Percentiles rank a stretch among this genome's conserved stretches.
Evolutionary conservation across 2,113 vertebrate genomes (phyloP).

Genomic region (Isurus oxyrinchus): DNA sequence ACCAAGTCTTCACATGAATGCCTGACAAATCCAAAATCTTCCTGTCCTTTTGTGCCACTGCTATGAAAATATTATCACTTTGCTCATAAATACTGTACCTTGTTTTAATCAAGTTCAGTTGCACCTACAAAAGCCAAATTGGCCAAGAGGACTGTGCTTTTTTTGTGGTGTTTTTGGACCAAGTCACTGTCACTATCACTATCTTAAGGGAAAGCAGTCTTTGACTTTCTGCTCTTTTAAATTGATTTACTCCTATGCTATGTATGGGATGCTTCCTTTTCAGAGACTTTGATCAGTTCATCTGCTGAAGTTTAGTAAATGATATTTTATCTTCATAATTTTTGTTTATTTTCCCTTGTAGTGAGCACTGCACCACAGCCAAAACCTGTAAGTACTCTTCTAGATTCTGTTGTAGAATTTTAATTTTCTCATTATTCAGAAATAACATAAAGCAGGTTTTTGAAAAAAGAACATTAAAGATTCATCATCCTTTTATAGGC

Average conservation of each 20-base stretch:
- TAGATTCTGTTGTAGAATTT: neutral
- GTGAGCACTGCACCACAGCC: constrained; percentile 91
- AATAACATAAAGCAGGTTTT: neutral
- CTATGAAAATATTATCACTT: neutral
- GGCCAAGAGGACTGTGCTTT: neutral
- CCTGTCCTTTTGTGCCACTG: neutral
- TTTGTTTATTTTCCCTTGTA: constrained; percentile 53
- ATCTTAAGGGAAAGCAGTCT: neutral
- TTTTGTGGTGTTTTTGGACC: neutral
- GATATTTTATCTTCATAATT: constrained; percentile 40
- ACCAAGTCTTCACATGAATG: neutral
- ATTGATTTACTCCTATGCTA: neutral
- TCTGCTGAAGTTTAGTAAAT: neutral
- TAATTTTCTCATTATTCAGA: neutral
- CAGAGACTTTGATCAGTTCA: neutral
- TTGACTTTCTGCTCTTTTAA: neutral
- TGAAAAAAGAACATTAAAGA: neutral
- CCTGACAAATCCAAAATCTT: neutral
- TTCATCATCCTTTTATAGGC: neutral
- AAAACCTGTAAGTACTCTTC: constrained; percentile 75
- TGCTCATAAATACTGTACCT: neutral
- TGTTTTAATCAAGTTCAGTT: neutral
- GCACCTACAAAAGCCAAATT: neutral
- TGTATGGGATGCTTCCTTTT: too few relatives aligned
- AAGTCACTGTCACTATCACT: neutral